Conservation (phyloP, 2,797 vertebrate species). For the Myotis pilosus region DNA sequence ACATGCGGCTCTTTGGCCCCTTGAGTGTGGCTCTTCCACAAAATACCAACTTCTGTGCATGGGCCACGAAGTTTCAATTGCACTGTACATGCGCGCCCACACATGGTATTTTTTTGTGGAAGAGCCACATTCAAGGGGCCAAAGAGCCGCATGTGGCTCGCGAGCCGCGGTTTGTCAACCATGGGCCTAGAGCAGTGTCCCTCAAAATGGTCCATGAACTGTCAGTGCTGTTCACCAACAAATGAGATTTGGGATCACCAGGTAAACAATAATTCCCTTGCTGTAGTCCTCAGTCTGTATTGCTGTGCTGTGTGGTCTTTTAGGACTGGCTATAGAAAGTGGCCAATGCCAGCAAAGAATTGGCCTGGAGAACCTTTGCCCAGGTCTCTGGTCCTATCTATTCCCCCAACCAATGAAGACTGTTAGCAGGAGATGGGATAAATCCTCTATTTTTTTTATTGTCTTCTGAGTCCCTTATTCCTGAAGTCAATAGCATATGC, state of each 20-base stretch:
- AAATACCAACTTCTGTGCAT: too few species aligned
- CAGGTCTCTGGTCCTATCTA: neutral
- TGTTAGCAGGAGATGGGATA: neutral
- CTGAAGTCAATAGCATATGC: neutral
- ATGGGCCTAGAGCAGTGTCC: neutral
- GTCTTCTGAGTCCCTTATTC: neutral
- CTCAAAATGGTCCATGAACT: neutral
- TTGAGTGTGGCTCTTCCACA: too few species aligned
- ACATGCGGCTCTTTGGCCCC: too few species aligned
- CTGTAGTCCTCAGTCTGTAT: neutral
- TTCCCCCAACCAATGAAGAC: neutral
- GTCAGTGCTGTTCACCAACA: neutral
- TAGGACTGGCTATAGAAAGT: neutral
- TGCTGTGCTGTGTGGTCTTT: neutral
- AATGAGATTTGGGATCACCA: neutral
- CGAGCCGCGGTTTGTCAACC: too few species aligned
- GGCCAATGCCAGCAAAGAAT: neutral
- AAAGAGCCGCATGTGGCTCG: too few species aligned
- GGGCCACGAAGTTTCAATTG: too few species aligned
- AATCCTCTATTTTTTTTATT: neutral
- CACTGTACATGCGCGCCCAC: accelerated
- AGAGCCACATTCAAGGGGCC: too few species aligned
- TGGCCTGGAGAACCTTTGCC: neutral
- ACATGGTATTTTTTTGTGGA: too few species aligned
- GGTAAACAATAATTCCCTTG: neutral